Conservation (phyloP, 2,113 vertebrate genomes). For the Bothrops jararaca region DNA sequence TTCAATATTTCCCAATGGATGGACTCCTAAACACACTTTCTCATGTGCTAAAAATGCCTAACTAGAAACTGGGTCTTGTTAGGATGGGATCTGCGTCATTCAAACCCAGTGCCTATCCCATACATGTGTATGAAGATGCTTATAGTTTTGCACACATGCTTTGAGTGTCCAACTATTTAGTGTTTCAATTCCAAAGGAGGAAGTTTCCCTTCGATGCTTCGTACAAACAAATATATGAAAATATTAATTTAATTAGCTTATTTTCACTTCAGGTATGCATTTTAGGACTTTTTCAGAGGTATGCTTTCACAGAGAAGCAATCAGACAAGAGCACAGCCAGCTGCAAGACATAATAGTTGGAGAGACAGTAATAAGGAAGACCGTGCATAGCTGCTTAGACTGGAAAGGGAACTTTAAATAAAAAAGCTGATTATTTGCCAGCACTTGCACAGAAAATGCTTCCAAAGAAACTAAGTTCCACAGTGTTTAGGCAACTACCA, state of each 20-base stretch:
- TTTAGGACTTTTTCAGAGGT: neutral
- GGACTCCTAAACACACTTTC: neutral
- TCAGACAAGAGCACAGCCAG: neutral
- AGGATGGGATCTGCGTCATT: neutral
- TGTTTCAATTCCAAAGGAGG: neutral
- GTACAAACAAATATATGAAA: neutral
- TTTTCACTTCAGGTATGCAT: neutral
- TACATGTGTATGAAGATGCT: too few relatives aligned
- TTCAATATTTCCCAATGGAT: neutral
- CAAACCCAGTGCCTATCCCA: neutral
- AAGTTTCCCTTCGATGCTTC: neutral
- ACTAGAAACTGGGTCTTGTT: neutral
- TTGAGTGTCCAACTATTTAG: neutral
- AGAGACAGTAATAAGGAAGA: neutral
- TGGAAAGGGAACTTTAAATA: neutral
- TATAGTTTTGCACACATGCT: neutral
- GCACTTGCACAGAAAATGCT: neutral
- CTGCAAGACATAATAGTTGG: neutral
- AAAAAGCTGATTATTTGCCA: neutral
- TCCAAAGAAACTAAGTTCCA: neutral
- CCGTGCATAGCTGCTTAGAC: neutral
- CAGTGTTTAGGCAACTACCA: neutral
- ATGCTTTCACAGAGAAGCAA: neutral
- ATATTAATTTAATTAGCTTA: neutral
- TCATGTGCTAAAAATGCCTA: neutral